Conservation (phyloP, 2,888 invertebrate genomes). For the Heliconius erato region DNA sequence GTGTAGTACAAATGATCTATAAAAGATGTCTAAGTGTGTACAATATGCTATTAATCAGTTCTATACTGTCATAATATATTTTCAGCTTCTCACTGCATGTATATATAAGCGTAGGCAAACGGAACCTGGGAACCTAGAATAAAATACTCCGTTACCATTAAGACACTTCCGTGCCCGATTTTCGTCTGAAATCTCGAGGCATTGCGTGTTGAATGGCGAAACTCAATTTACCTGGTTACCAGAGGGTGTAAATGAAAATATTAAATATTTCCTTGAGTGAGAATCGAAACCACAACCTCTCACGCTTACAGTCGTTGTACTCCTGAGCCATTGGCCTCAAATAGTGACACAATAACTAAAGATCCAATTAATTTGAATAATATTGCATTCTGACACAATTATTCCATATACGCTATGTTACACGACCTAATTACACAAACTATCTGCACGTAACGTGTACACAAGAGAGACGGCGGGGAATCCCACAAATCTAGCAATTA, state of each 20-base stretch:
- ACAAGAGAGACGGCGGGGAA: slow-evolving; percentile 17
- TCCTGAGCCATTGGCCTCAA: neutral
- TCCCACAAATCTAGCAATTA: slow-evolving; percentile 43
- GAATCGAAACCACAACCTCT: neutral
- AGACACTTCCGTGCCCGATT: neutral
- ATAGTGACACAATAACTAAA: neutral
- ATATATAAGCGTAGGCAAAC: neutral
- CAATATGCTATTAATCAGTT: neutral
- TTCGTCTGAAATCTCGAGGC: too few relatives aligned
- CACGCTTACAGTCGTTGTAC: neutral
- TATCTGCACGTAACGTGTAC: slow-evolving; percentile 21
- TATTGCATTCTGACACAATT: neutral
- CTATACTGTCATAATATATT: neutral
- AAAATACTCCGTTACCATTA: neutral
- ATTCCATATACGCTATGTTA: neutral
- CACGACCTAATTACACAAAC: slow-evolving; percentile 28
- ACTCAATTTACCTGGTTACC: neutral
- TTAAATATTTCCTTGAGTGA: neutral
- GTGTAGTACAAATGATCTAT: neutral
- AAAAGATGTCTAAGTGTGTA: neutral
- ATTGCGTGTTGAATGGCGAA: neutral
- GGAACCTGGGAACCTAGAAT: neutral
- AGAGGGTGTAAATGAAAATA: neutral
- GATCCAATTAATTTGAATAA: neutral
- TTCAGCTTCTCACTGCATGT: neutral